Conservation (phyloP, 1,140 invertebrate species). For the Coptotermes formosanus region DNA sequence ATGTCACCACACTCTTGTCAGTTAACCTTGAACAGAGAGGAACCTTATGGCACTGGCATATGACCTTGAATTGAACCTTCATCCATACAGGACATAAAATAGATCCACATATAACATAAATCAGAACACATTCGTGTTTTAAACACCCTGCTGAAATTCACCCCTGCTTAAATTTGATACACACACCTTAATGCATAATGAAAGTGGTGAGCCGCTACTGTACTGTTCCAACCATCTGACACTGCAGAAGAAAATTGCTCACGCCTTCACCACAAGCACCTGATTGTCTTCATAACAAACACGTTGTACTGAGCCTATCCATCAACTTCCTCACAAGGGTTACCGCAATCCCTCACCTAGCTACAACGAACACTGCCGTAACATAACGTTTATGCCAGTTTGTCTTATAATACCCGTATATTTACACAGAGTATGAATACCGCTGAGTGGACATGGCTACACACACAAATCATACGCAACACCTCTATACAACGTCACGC, state of each 20-base stretch:
- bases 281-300: not conserved
- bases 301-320: not conserved
- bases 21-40: not conserved
- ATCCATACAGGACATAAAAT: not conserved
- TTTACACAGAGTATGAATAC: not conserved
- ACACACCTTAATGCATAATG: too few species aligned
- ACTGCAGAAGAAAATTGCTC: not conserved
- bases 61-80: not conserved
- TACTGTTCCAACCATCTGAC: too few species aligned
- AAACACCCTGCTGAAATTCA: too few species aligned
- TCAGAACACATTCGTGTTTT: too few species aligned
- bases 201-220: too few species aligned
- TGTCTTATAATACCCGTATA: not conserved
- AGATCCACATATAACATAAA: not conserved
- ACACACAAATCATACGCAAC: not conserved
- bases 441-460: not conserved
- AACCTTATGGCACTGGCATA: not conserved
- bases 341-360: not conserved
- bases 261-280: not conserved
- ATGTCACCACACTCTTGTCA: not conserved
- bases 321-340: not conserved
- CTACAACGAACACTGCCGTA: not conserved
- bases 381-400: not conserved
- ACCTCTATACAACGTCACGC: not conserved
- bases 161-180: too few species aligned